A percentile compares a stretch with the other conserved stretches of the same genome.
Conservation (phyloP, 2,797 vertebrate species). For the Pangasius sanitwongsei region DNA sequence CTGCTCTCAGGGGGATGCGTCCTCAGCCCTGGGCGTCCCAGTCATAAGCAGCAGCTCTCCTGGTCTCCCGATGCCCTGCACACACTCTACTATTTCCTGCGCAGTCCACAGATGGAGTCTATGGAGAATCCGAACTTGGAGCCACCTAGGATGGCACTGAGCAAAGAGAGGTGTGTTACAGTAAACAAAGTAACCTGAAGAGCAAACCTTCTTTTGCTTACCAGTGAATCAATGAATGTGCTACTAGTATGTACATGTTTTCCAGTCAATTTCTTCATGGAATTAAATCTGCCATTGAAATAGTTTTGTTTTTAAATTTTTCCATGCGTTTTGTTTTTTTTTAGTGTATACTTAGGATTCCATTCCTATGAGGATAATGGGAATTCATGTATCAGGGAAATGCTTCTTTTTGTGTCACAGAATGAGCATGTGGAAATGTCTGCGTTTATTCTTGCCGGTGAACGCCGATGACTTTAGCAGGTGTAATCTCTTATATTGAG, state of each 20-base stretch:
- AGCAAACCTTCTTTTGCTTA: not conserved
- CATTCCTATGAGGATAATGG: slow-evolving; percentile 25
- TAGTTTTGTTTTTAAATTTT: not conserved
- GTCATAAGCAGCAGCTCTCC: slow-evolving; percentile 80
- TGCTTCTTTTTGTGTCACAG: slow-evolving; percentile 5
- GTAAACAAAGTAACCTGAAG: not conserved
- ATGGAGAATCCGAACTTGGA: slow-evolving; percentile 92
- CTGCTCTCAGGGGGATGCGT: slow-evolving; percentile 73
- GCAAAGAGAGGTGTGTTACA: slow-evolving; percentile 78
- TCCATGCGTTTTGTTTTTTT: not conserved
- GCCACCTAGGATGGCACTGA: slow-evolving; percentile 82
- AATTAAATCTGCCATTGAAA: not conserved
- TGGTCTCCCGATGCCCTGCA: slow-evolving; percentile 91
- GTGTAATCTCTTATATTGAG: slow-evolving; percentile 33
- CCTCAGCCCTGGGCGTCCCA: slow-evolving; percentile 74
- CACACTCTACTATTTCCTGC: slow-evolving; percentile 95
- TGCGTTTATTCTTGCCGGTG: slow-evolving; percentile 2
- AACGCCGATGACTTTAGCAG: slow-evolving; percentile 47
- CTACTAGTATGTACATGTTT: not conserved
- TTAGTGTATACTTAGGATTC: not conserved
- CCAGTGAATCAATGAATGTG: not conserved
- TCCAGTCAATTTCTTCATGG: not conserved
- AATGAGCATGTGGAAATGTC: slow-evolving; percentile 40
- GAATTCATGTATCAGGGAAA: not conserved
- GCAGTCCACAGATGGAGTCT: slow-evolving; percentile 90